Base-by-base conservation (phyloP, 2,797 vertebrate genomes). In the Lindbergichthys nudifrons region DNA sequence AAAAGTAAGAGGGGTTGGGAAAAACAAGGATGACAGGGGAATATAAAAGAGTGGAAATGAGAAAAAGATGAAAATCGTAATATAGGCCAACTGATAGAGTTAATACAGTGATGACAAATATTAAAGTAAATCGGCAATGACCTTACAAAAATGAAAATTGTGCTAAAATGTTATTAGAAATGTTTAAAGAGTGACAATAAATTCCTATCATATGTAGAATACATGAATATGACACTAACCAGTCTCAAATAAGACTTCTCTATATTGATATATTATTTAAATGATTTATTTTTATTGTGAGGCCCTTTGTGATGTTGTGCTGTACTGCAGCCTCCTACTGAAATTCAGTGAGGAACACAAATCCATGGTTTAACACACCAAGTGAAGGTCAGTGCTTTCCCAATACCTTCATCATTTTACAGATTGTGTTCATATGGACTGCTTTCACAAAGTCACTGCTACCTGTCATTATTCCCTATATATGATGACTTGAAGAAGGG, bases 361-460 rank as follows among this genome's bases (percentile, higher is more conserved):
- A 73, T 82, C 77, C 77, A 65, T 79, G 84, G 83, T 86, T 89
- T 89, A 90, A 91, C 88, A 92, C 92, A 91, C 80, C 84, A 60
- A 83, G 87, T 89, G 88, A 85, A 92, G 90, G 87, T 91, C 90
- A 84, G 70, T 80, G 85, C 77, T 87, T 73, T 78, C 79, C 81
- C 60, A 26, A 78, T 42, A 61, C 72, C 46, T 73, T 78, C 56
- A 51, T 82, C 62, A 18, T 50, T 76, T 71, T 82, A 71, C 82
- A 89, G 80, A 82, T 73, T 88, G 89, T 93, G 91, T 91, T 92
- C 90, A 91, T 81, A 75, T 77, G 90, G 92, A 93, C 89, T 80
- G 76, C 80, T 67, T 82, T 81, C 79, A 64, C 60, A 69, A 81
- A 75, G 57, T 62, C 52, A 62, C 65, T 30, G 42, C 65, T 58